Evolutionary conservation across 2,797 vertebrate species (phyloP), one percentile per base, ranked within the genome.

Genomic region (Xyrichtys novacula): DNA sequence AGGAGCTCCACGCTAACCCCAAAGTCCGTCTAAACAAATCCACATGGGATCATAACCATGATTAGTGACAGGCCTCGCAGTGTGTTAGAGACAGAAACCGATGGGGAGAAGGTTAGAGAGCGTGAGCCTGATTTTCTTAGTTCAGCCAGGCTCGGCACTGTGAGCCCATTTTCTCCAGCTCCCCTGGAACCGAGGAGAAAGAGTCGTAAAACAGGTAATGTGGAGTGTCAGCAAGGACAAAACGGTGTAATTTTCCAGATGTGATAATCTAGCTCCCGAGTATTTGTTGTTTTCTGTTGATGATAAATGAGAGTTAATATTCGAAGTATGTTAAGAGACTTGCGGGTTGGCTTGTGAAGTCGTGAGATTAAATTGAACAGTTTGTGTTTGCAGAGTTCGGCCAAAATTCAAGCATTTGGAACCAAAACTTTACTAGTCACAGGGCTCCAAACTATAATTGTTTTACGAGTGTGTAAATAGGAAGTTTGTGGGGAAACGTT

Each of bases 181-280:
- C 39, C 47, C 57, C 23, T 46, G 56, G 39, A 49, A 8, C 5
- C 5, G 36, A 42, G 58, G 76, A 82, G 77, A 81, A 88, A 84
- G 75, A 0, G 20, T 5, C 53, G 79, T 76, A 66, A 76, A 84
- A 74, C 66, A 11, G 23, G 50, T 76, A 34, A 65, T 76, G 65
- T 2, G 32, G 76, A 73, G 31, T 15, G 47, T 68, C 31, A 75
- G 71, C 32, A 22, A 17, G 26, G 23, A 48, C 20, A 40, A 53
- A 48, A 40, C 39, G 3, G 4, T 11, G 5, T 28, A 17, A 1
- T 17, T 16, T 39, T 39, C 15, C 66, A 64, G 36, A 38, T 31
- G 29, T 25, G 49, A 43, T 39, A 9, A 31, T 29, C 2, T 23
- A 25, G 8, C 28, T 53, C 32, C 58, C 19, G 4, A n/a, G 22